Evolutionary conservation across 2,888 invertebrate genomes (phyloP).

Genomic region (Pachydiplax longipennis): DNA sequence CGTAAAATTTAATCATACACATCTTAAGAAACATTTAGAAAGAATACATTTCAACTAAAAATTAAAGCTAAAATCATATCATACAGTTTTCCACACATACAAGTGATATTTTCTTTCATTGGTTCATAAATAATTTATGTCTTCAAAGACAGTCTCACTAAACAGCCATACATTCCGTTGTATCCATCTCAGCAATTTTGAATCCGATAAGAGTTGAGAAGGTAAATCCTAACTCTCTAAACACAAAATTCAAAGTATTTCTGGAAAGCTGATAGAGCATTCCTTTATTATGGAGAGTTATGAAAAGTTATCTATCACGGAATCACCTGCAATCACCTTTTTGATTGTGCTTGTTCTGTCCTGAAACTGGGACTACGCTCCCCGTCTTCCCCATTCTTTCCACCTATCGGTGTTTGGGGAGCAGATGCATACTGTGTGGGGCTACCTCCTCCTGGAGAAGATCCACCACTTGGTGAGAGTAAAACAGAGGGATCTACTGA

Average conservation of each 20-base stretch:
- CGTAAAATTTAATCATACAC: constrained; percentile 30
- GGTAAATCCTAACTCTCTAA: constrained; percentile 23
- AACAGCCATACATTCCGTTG: background rate
- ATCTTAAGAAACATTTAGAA: background rate
- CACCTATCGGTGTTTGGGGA: constrained; percentile 6
- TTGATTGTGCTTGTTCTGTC: constrained; percentile 18
- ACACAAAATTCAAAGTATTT: background rate
- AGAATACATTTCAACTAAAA: constrained; percentile 12
- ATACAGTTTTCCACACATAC: constrained; percentile 26
- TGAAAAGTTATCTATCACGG: background rate
- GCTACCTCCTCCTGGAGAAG: constrained; percentile 14
- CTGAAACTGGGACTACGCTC: constrained; percentile 18
- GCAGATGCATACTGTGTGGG: constrained; percentile 20
- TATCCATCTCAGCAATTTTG: background rate
- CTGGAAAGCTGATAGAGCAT: background rate
- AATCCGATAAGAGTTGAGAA: background rate
- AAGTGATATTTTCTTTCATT: background rate
- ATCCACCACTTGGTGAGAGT: constrained; percentile 11
- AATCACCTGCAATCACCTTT: constrained; percentile 31
- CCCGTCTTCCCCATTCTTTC: background rate
- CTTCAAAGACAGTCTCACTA: background rate
- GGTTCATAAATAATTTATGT: background rate
- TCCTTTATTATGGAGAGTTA: background rate
- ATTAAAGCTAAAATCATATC: constrained; percentile 3
- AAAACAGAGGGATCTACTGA: constrained; percentile 49